These are phyloP conservation scores for Distichodus sexfasciatus DNA, from an alignment of 2,797 vertebrate species.

Conservation along the genomic window DNA sequence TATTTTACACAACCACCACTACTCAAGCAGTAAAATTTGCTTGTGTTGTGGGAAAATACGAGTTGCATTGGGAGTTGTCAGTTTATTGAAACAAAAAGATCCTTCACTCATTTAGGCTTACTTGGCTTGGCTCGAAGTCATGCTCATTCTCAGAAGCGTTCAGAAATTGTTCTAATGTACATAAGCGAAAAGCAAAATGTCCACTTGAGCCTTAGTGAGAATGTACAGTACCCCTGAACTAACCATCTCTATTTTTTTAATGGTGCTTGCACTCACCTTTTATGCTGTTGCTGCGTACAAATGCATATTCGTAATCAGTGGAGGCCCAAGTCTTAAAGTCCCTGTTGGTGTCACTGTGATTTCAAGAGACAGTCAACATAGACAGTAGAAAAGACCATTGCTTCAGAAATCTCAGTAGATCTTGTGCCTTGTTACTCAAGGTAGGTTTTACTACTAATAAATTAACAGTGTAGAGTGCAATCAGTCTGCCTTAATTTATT, in stretches of 20 bases:
- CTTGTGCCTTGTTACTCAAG: conserved; percentile 46
- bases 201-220: conserved; percentile 7
- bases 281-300: conserved; percentile 18
- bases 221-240: not conserved
- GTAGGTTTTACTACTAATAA: conserved; percentile 54
- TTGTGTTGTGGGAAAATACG: not conserved
- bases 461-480: conserved; percentile 54
- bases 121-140: conserved; percentile 10
- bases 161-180: conserved; percentile 5
- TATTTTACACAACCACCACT: conserved; percentile 26
- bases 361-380: conserved; percentile 26
- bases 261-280: conserved; percentile 45
- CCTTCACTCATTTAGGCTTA: conserved; percentile 8
- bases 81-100: conserved; percentile 31
- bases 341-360: not conserved
- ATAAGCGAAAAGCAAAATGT: conserved; percentile 22
- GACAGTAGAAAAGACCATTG: conserved; percentile 33
- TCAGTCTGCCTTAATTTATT: conserved; percentile 52
- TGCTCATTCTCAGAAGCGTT: conserved; percentile 46
- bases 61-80: conserved; percentile 8
- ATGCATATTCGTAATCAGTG: conserved; percentile 11
- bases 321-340: conserved; percentile 26
- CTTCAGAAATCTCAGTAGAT: conserved; percentile 43
- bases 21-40: conserved; percentile 9
- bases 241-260: conserved; percentile 26